Conservation (phyloP, 53 echinoderm and acorn worm species). For the Paracentrotus lividus region DNA sequence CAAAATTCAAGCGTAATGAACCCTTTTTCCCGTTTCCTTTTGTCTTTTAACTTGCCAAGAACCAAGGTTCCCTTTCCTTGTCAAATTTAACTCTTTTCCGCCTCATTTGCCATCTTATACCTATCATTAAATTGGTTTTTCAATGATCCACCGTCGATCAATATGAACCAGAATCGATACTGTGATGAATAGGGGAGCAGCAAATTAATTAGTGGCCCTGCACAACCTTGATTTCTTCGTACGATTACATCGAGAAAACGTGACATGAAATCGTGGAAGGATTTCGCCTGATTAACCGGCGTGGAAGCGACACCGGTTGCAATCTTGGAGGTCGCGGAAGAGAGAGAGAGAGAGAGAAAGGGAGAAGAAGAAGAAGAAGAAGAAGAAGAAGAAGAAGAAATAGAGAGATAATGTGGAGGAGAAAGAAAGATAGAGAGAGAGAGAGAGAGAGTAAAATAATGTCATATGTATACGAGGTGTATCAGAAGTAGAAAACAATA, state of each 20-base stretch:
- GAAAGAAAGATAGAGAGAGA: not conserved
- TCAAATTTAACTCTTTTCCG: not conserved
- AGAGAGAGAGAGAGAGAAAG: conserved; percentile 20
- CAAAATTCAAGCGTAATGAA: conserved; percentile 32
- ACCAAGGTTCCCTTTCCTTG: conserved; percentile 21
- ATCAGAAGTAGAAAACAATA: too few relatives aligned
- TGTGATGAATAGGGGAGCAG: conserved; percentile 41
- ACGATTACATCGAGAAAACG: conserved; percentile 48
- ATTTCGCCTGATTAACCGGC: conserved; percentile 50
- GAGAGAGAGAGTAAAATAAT: too few relatives aligned
- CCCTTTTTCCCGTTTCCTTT: not conserved
- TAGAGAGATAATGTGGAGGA: not conserved
- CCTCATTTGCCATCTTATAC: conserved; percentile 29
- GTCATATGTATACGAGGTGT: too few relatives aligned
- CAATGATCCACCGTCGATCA: conserved; percentile 29
- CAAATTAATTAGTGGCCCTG: conserved; percentile 47
- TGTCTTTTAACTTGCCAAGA: conserved; percentile 3
- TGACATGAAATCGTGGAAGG: conserved; percentile 57
- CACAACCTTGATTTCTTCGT: conserved; percentile 44
- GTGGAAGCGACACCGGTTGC: conserved; percentile 45
- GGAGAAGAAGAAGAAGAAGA: not conserved
- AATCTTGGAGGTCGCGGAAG: not conserved
- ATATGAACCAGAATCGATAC: conserved; percentile 6
- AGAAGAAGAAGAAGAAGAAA: not conserved
- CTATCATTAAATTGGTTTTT: conserved; percentile 3